A percentile compares a stretch with the other conserved stretches of the same genome.
Evolutionary conservation across 2,113 vertebrate species (phyloP).

Genomic region (Ranitomeya imitator): DNA sequence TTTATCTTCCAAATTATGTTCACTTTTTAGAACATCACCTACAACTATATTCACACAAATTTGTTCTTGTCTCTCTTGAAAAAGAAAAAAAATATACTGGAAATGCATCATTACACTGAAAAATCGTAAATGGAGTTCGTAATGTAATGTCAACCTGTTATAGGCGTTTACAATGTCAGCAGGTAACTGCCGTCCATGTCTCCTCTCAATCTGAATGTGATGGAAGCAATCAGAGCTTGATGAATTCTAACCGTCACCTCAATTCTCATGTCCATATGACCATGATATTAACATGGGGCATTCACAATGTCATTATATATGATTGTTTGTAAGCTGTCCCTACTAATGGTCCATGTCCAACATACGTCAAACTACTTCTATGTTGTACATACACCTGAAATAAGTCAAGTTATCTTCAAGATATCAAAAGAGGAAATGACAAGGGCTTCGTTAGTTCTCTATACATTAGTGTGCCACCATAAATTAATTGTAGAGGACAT

Average conservation of each 20-base stretch:
- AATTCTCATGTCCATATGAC: slow-evolving; percentile 31
- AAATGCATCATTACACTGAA: slow-evolving; percentile 21
- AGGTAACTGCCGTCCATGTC: background rate
- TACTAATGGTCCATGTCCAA: slow-evolving; percentile 37
- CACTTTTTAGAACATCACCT: background rate
- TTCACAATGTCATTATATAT: slow-evolving; percentile 13
- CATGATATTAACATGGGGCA: slow-evolving; percentile 29
- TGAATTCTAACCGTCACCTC: slow-evolving; percentile 25
- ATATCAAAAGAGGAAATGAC: background rate
- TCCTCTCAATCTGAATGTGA: slow-evolving; percentile 10
- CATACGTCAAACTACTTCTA: background rate
- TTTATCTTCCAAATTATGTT: too few relatives aligned
- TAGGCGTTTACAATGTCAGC: background rate
- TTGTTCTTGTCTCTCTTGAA: background rate
- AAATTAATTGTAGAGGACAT: too few relatives aligned
- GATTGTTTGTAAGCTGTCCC: slow-evolving; percentile 10
- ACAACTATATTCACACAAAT: background rate
- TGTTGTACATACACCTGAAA: background rate
- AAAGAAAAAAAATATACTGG: background rate
- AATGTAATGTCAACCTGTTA: background rate
- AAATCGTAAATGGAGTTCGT: background rate
- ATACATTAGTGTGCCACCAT: too few relatives aligned
- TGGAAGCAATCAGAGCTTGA: slow-evolving; percentile 5
- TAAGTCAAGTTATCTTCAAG: background rate
- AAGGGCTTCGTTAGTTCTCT: too few relatives aligned